phyloP scores from a whole-genome alignment of 2,113 vertebrate species.

The Hassar affinis region DNA sequence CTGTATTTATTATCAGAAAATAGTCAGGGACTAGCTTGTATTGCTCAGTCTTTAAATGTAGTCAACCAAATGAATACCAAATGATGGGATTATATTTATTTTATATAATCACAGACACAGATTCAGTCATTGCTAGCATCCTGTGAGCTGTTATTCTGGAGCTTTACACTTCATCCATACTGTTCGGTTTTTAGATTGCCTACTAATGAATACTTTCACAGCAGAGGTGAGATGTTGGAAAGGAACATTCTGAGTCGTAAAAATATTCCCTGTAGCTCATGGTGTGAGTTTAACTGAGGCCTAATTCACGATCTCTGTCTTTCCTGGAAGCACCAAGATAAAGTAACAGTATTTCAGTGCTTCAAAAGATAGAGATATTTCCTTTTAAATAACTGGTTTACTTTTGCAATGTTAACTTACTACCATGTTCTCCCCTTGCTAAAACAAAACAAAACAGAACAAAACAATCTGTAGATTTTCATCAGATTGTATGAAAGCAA shows the following conservation, averaged over 20 bases:
- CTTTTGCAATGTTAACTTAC: neutral
- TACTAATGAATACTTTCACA: constrained; percentile 3
- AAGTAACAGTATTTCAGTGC: neutral
- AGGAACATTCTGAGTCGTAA: constrained; percentile 15
- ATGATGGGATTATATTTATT: neutral
- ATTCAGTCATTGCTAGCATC: no score
- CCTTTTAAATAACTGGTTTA: neutral
- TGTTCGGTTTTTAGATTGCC: neutral
- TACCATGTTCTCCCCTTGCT: neutral
- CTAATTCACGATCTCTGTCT: neutral
- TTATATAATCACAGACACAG: neutral
- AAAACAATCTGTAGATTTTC: neutral
- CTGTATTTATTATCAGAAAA: neutral
- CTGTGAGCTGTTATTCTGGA: neutral
- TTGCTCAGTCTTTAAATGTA: neutral
- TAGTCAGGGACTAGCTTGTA: neutral
- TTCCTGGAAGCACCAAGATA: neutral
- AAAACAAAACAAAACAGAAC: neutral
- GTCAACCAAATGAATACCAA: neutral
- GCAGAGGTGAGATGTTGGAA: constrained; percentile 16
- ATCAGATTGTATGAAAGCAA: neutral
- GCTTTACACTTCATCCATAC: neutral
- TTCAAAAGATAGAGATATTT: neutral
- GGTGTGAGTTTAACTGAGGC: constrained; percentile 13
- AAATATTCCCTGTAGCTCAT: neutral